A percentile compares a stretch with the other conserved stretches of the same genome.
These are phyloP conservation scores for Meriones unguiculatus DNA, from an alignment of 2,113 vertebrate species.

Conservation along the genomic window DNA sequence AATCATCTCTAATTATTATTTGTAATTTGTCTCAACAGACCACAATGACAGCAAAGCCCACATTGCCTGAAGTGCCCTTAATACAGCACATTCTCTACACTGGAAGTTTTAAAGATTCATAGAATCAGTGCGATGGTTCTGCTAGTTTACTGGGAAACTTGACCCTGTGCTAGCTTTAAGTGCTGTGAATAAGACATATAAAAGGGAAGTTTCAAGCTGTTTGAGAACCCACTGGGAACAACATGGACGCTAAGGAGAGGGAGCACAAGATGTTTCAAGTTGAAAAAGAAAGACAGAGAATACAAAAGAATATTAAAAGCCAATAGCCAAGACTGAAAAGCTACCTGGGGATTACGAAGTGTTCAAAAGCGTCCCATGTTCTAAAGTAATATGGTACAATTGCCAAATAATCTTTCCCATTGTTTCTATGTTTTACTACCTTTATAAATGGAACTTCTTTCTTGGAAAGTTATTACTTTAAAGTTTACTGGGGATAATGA, in stretches of 20 bases:
- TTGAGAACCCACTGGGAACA: constrained; percentile 58
- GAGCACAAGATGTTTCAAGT: constrained; percentile 64
- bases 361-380: constrained; percentile 62
- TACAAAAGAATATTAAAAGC: constrained; percentile 63
- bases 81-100: neutral
- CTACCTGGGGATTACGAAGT: constrained; percentile 41
- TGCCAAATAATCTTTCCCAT: constrained; percentile 27
- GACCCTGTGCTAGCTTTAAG: constrained; percentile 56
- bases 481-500: neutral
- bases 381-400: neutral
- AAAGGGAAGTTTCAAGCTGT: constrained; percentile 68
- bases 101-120: constrained; percentile 38
- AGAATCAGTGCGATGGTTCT: neutral
- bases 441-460: neutral
- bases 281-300: constrained; percentile 64
- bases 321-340: constrained; percentile 64
- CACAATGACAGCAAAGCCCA: neutral
- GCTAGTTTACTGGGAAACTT: constrained; percentile 1
- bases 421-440: neutral
- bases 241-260: constrained; percentile 63
- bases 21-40: constrained; percentile 6
- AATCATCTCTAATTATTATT: neutral
- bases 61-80: neutral
- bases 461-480: neutral
- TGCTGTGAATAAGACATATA: constrained; percentile 63